Evolutionary conservation across 2,797 vertebrate genomes (phyloP).

Genomic region (Sebastes vulpes): DNA sequence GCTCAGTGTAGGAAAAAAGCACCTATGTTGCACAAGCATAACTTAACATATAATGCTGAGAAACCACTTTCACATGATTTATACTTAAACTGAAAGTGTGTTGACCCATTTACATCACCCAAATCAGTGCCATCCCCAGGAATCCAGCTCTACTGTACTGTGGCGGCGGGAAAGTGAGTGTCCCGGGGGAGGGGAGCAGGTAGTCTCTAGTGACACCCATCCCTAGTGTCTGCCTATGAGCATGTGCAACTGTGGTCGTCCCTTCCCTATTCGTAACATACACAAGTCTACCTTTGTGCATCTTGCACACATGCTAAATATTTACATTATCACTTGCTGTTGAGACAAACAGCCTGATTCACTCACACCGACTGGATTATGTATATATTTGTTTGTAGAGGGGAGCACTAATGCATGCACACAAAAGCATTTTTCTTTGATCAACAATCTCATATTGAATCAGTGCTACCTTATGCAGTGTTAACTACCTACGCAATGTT

Average conservation of each 20-base stretch:
- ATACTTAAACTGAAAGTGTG: background rate
- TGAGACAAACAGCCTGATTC: conserved; percentile 22
- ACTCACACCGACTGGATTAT: conserved; percentile 17
- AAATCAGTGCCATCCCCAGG: background rate
- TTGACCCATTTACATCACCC: background rate
- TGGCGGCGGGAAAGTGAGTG: background rate
- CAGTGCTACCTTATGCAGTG: conserved; percentile 25
- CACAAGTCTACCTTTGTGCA: background rate
- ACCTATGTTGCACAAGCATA: background rate
- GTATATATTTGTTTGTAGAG: background rate
- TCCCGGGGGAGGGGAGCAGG: background rate
- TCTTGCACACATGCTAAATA: conserved; percentile 8
- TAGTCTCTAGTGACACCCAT: background rate
- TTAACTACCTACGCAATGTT: conserved; percentile 38
- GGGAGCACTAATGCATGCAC: conserved; percentile 1
- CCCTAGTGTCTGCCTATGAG: background rate
- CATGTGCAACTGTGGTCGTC: background rate
- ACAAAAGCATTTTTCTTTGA: conserved; percentile 19
- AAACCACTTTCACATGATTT: background rate
- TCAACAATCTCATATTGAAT: conserved; percentile 16
- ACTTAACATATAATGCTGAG: background rate
- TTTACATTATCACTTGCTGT: conserved; percentile 19
- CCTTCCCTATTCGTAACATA: background rate
- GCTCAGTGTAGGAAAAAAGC: background rate
- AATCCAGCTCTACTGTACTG: background rate